Base-by-base conservation (phyloP, 2,113 vertebrate species). In the Colossoma macropomum region DNA sequence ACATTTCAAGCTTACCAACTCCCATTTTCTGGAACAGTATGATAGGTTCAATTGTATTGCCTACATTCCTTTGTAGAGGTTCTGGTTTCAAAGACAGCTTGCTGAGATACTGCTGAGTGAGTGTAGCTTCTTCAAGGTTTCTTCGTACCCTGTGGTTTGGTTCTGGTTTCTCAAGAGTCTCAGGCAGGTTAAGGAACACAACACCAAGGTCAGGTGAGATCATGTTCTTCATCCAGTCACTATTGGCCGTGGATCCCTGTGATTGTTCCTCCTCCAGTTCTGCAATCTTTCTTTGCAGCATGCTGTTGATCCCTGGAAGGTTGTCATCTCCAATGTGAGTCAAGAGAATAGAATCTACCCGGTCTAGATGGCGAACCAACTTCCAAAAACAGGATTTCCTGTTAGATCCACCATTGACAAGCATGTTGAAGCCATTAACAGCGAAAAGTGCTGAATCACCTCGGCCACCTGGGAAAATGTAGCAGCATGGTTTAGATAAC, bases 1-100 rank as follows among this genome's bases (percentile, higher is more conserved):
- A 99, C 97, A 99, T 98, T 90, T 99, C 97, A 60, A 99, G 95
- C 60, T 97, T 98, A 2, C 97, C 97, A 2, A 99, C 97, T 21
- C 97, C 97, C 97, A 99, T 98, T 92, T 99, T 99, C 91, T 98
- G 96, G 90, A 99, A 99, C 77, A 99, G 95, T 88, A 95, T 97
- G 25, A 98, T 94, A 19, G 97, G 97, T 30, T 99, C 97, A 69
- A 94, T 94, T 0, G 94, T 85, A 90, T 96, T 98, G 83, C 96
- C 96, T 0, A 91, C 84, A 23, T 92, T 96, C 90, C 96, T 96
- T 80, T 95, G 95, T 16, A 99, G 93, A 92, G 97, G 93, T 86
- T 98, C 97, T 56, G 95, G 95, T 85, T 95, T 97, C 91, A 98
- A 94, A 86, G 96, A 97, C 73, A 99, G 85, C 85, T 98, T 99